Percentiles rank a stretch among this genome's conserved stretches.
These are phyloP conservation scores for Macrotis lagotis DNA, from an alignment of 2,113 vertebrate genomes.

Conservation along the genomic window DNA sequence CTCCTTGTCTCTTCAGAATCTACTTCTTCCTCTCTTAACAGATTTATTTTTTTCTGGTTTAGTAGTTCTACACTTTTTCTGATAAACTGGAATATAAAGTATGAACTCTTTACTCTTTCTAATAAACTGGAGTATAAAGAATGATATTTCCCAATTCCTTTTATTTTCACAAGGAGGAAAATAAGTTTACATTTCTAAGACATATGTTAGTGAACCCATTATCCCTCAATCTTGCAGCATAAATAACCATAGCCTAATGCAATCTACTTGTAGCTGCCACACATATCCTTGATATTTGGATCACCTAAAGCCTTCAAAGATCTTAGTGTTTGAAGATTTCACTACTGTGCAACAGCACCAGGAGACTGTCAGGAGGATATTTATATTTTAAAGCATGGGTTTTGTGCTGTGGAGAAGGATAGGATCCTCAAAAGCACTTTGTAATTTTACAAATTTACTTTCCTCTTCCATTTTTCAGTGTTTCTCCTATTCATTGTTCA, in stretches of 20 bases:
- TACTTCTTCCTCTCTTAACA: not conserved
- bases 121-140: not conserved
- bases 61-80: not conserved
- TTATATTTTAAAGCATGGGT: not conserved
- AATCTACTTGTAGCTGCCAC: not conserved
- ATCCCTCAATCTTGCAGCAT: not conserved
- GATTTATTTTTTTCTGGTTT: not conserved
- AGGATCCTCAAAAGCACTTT: not conserved
- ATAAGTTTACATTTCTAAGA: not conserved
- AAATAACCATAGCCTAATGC: not conserved
- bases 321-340: not conserved
- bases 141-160: not conserved
- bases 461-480: not conserved
- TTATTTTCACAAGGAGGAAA: not conserved
- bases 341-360: not conserved
- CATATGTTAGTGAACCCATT: not conserved
- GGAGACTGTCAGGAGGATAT: not conserved
- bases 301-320: not conserved
- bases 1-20: not conserved
- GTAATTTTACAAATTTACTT: not conserved
- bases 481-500: not conserved
- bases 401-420: not conserved
- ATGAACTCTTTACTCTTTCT: not conserved
- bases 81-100: not conserved
- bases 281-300: not conserved